Conservation (phyloP, 2,113 vertebrate species). For the Cephalophus harveyi region DNA sequence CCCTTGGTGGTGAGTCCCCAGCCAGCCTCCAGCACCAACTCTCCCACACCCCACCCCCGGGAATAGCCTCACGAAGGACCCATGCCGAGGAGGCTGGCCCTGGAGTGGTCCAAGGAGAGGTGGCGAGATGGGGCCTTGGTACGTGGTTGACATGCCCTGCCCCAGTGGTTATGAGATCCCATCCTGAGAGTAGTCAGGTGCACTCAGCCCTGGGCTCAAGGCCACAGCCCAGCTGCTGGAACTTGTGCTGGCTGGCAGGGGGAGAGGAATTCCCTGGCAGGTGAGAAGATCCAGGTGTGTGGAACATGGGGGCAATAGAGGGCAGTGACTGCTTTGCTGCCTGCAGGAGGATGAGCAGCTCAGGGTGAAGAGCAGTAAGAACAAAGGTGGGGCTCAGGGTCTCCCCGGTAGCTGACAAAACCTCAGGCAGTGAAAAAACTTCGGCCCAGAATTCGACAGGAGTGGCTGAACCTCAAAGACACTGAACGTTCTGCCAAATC, state of each 20-base stretch:
- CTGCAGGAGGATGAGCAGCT: neutral
- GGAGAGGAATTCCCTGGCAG: neutral
- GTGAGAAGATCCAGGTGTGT: neutral
- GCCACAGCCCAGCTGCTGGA: neutral
- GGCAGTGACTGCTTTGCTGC: neutral
- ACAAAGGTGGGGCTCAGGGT: neutral
- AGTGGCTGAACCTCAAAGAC: neutral
- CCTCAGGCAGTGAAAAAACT: neutral
- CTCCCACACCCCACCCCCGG: neutral
- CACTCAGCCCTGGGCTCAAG: neutral
- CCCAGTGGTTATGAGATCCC: neutral
- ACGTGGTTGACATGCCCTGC: neutral
- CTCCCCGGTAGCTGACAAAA: neutral
- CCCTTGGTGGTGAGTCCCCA: neutral
- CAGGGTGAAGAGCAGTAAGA: neutral
- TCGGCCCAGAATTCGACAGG: neutral
- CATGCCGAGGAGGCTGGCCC: neutral
- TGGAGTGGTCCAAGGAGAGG: neutral
- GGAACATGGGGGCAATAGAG: fast-evolving
- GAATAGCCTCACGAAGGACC: neutral
- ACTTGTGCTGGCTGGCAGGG: neutral
- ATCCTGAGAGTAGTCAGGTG: too few species aligned
- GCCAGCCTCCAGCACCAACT: neutral
- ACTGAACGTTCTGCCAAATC: neutral
- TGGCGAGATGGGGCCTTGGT: neutral